phyloP scores from a whole-genome alignment of 2,888 invertebrate genomes.

The Flexamia atlantica region DNA sequence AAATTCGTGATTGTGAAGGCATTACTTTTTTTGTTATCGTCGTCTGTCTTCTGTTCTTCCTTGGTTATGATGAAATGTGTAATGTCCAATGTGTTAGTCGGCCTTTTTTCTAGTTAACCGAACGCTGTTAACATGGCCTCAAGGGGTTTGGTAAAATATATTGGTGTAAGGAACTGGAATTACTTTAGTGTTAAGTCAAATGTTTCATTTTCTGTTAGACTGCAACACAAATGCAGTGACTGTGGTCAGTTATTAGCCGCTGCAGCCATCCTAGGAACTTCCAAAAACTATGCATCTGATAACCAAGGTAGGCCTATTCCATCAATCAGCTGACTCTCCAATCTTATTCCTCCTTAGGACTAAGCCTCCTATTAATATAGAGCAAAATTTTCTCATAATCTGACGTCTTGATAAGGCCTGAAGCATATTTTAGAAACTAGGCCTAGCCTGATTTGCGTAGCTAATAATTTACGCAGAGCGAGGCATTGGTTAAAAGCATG shows the following conservation, averaged over 20 bases:
- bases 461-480: no score
- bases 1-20: background rate
- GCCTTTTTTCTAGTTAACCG: background rate
- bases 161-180: slow-evolving; percentile 15
- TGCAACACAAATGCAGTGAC: slow-evolving; percentile 41
- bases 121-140: slow-evolving; percentile 25
- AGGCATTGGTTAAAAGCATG: no score
- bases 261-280: slow-evolving; percentile 16
- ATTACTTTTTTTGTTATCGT: background rate
- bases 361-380: background rate
- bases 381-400: no score
- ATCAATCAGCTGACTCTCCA: slow-evolving; percentile 9
- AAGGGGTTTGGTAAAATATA: slow-evolving; percentile 49
- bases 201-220: slow-evolving; percentile 4
- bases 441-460: no score
- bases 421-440: no score
- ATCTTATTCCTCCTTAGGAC: background rate
- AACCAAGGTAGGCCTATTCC: slow-evolving; percentile 17
- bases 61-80: background rate
- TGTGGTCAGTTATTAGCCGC: slow-evolving; percentile 39
- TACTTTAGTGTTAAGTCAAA: background rate
- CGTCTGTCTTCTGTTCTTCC: slow-evolving; percentile 22
- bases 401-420: no score
- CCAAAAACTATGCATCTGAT: background rate
- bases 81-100: background rate